Conservation (phyloP, 1,140 invertebrate species). For the Eufriesea mexicana region DNA sequence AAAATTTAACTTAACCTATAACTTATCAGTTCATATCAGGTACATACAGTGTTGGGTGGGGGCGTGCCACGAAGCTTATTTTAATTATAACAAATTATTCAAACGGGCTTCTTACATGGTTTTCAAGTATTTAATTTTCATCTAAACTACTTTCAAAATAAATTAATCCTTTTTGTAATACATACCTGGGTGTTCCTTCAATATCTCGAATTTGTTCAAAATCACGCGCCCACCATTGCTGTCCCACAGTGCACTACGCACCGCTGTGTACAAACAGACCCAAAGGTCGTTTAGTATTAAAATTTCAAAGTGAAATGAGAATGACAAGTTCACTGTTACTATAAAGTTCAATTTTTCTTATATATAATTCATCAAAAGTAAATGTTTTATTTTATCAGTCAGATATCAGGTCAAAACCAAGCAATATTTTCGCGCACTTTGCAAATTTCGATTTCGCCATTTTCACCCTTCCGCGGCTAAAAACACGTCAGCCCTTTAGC, state of each 20-base stretch:
- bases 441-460: constrained; percentile 74
- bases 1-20: constrained; percentile 73
- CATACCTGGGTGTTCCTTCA: constrained; percentile 77
- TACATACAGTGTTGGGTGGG: constrained; percentile 68
- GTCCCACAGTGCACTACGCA: constrained; percentile 83
- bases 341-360: constrained; percentile 16
- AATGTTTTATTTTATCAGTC: background rate
- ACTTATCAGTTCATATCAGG: constrained; percentile 71
- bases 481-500: constrained; percentile 70
- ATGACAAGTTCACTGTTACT: constrained; percentile 25
- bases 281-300: constrained; percentile 60
- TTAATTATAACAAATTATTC: constrained; percentile 31
- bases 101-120: background rate
- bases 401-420: background rate
- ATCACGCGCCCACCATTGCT: constrained; percentile 88
- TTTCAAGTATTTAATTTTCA: constrained; percentile 3
- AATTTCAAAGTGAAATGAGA: constrained; percentile 19
- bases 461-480: constrained; percentile 75
- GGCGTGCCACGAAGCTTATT: constrained; percentile 64
- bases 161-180: constrained; percentile 19
- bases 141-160: background rate
- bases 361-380: too few species aligned
- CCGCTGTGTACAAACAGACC: constrained; percentile 69
- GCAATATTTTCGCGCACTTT: constrained; percentile 75
- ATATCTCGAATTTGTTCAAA: constrained; percentile 86